Percentiles rank a stretch among this genome's conserved stretches.
phyloP scores from a whole-genome alignment of 2,113 vertebrate genomes.

The Axis porcinus region DNA sequence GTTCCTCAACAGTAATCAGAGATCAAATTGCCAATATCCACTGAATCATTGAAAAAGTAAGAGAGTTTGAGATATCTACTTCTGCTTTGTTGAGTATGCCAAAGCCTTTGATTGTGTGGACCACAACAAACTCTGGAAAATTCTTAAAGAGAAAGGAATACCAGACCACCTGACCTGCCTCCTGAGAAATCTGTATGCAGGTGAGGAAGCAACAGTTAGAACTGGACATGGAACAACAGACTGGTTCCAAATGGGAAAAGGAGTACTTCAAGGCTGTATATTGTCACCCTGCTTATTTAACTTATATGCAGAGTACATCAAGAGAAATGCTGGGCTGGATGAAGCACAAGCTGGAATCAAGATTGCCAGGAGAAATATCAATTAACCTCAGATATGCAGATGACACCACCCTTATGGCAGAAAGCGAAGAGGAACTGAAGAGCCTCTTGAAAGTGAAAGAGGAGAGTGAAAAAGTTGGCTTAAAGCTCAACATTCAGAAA shows the following conservation, averaged over 20 bases:
- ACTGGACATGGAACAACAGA: not conserved
- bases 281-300: not conserved
- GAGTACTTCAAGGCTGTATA: not conserved
- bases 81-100: not conserved
- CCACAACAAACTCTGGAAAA: not conserved
- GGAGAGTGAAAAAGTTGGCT: not conserved
- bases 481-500: not conserved
- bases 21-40: not conserved
- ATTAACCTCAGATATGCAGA: not conserved
- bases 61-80: not conserved
- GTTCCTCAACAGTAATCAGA: not conserved
- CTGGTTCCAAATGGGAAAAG: not conserved
- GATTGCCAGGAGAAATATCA: not conserved
- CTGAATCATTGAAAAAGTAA: not conserved
- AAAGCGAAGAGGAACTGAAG: not conserved
- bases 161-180: not conserved
- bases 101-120: not conserved
- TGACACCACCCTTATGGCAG: not conserved
- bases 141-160: not conserved
- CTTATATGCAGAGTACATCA: not conserved
- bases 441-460: not conserved
- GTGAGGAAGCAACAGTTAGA: not conserved
- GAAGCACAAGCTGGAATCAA: not conserved
- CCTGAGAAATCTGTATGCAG: not conserved
- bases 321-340: not conserved